phyloP scores from a whole-genome alignment of 2,888 invertebrate species.

The Patella depressa region DNA sequence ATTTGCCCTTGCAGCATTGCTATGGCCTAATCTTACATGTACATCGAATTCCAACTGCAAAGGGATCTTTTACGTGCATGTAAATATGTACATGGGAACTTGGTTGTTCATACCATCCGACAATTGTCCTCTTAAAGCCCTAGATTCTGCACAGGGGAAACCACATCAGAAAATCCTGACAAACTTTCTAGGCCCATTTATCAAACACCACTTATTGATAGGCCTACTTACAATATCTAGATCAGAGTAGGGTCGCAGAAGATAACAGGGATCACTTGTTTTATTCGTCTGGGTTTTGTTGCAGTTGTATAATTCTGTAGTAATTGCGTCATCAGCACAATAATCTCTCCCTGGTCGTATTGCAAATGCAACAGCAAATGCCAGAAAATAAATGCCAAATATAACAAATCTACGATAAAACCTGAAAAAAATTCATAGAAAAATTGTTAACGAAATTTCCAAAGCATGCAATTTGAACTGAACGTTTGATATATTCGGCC shows the following conservation, averaged over 20 bases:
- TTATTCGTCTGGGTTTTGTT: constrained; percentile 31
- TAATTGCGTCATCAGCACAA: constrained; percentile 45
- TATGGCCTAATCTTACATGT: no score
- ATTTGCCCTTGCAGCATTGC: no score
- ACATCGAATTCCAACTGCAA: no score
- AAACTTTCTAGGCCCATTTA: no score
- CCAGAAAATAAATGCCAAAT: constrained; percentile 90
- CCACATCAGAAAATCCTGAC: no score
- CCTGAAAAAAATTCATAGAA: constrained; percentile 73
- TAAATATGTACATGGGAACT: no score
- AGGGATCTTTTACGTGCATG: no score
- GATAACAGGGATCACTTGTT: constrained; percentile 63
- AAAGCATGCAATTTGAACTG: no score
- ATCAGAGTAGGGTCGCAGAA: constrained; percentile 55
- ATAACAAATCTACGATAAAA: constrained; percentile 93
- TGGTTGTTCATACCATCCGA: no score
- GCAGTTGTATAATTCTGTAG: neutral
- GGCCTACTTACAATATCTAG: constrained; percentile 65
- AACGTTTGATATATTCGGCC: no score
- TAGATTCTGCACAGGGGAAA: no score
- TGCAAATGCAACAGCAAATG: constrained; percentile 90
- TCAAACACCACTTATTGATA: neutral
- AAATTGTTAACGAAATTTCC: constrained; percentile 3
- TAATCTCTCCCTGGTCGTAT: constrained; percentile 78
- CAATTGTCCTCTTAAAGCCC: neutral